These are phyloP conservation scores for Trichacis sp. DNA, from an alignment of 2,888 invertebrate genomes.

Conservation along the genomic window DNA sequence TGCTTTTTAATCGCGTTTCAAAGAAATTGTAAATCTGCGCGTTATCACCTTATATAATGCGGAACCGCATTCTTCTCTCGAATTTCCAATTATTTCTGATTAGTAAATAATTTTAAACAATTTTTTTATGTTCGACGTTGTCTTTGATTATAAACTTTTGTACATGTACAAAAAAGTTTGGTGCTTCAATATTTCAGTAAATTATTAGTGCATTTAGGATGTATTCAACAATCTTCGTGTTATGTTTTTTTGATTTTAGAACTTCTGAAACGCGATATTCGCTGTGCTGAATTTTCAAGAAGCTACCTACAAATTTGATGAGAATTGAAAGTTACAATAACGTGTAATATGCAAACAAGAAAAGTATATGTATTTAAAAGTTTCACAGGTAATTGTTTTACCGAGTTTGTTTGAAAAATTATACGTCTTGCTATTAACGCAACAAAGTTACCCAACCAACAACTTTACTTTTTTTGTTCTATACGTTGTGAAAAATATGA, in stretches of 20 bases:
- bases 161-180: too few relatives aligned
- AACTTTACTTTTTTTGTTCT: not conserved
- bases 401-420: not conserved
- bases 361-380: not conserved
- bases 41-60: not conserved
- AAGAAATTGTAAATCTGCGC: slow-evolving; percentile 41
- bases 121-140: too few relatives aligned
- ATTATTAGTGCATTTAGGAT: too few relatives aligned
- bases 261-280: too few relatives aligned
- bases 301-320: too few relatives aligned
- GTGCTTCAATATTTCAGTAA: too few relatives aligned
- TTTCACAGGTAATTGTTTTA: not conserved
- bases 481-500: slow-evolving; percentile 1
- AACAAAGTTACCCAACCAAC: not conserved
- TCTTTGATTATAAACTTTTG: too few relatives aligned
- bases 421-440: not conserved
- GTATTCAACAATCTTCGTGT: too few relatives aligned
- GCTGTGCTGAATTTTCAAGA: too few relatives aligned
- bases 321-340: too few relatives aligned
- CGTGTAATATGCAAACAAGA: not conserved
- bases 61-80: not conserved
- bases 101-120: too few relatives aligned
- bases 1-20: slow-evolving; percentile 18
- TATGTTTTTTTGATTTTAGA: too few relatives aligned
- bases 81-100: not conserved